Evolutionary conservation across 1,140 invertebrate species (phyloP), one percentile per base, ranked within the genome.

Genomic region (Hylaeus anthracinus): DNA sequence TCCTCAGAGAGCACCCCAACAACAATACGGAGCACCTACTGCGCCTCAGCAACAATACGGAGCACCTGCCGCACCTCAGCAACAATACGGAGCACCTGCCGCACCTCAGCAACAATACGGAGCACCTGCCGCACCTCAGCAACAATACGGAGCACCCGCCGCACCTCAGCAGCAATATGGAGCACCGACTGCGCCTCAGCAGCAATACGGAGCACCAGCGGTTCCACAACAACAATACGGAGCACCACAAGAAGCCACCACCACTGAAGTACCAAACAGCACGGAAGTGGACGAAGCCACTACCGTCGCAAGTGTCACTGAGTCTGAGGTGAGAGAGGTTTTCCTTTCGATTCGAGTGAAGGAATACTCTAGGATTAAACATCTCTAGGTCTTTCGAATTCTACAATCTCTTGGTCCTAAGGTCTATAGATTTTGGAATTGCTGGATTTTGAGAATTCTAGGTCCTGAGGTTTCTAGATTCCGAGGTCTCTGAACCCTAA

Each of bases 1-100:
- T 1, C 95, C 94, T 14, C 90, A 94, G 69, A 93, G 89, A 85
- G 60, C 72, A 9, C 81, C 82, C 41, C 78, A 87, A 9, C 76
- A 82, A 14, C 81, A 88, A 43, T 87, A 88, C 41, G 81, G 72
- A 66, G 81, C 83, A 26, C 26, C 26, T 26, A 26, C 26, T 26
- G 26, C 26, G 0, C 78, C 85, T 45, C 86, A 90, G 60, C 78
- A 84, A 15, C 87, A 91, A 37, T 90, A 89, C 12, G 88, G 79
- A 60, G 74, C 86, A 4, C 86, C 90, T 0, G 66, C 37, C 2
- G 72, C 71, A 41, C 79, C 86, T 69, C 83, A 82, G n/a, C 67
- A 87, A 9, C 86, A 90, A 72, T 90, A 90, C 12, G 88, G 85
- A 26, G 72, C 76, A 0, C 80, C 89, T 15, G 39, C 2, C 0